Percentiles rank a stretch among this genome's conserved stretches.
phyloP scores from a whole-genome alignment of 2,113 vertebrate genomes.

The Pundamilia nyererei region DNA sequence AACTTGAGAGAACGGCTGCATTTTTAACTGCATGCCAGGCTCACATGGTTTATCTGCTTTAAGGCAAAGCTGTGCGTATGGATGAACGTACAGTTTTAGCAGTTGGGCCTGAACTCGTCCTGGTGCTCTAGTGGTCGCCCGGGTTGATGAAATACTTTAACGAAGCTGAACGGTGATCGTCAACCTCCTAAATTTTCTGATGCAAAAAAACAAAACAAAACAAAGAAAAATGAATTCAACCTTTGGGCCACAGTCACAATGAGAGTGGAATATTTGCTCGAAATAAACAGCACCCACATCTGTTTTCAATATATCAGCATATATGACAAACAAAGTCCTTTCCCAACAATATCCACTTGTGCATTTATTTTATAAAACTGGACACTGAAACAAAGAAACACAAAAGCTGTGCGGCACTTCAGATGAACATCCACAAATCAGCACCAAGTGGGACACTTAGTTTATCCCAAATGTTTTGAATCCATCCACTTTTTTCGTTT shows the following conservation, averaged over 20 bases:
- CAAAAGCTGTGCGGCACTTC: not conserved
- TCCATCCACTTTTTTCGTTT: not conserved
- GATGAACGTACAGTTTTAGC: not conserved
- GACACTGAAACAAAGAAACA: constrained; percentile 4
- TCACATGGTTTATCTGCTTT: not conserved
- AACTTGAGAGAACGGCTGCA: not conserved
- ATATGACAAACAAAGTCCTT: constrained; percentile 40
- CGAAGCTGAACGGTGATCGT: not conserved
- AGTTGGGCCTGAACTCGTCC: not conserved
- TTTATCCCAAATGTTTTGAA: constrained; percentile 1
- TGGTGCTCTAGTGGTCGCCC: not conserved
- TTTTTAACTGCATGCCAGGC: constrained; percentile 1
- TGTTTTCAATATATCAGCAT: constrained; percentile 32
- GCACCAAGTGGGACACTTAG: not conserved
- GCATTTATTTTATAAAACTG: constrained; percentile 1
- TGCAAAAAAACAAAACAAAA: not conserved
- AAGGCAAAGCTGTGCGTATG: not conserved
- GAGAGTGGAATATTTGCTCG: constrained; percentile 10
- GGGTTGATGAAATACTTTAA: not conserved
- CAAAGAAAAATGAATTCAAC: not conserved
- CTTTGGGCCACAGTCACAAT: constrained; percentile 1
- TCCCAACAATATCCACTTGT: constrained; percentile 1
- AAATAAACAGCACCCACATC: constrained; percentile 44
- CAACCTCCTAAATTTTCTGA: not conserved
- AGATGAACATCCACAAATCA: constrained; percentile 16